Base-by-base conservation (phyloP, 2,113 vertebrate species). In the Heterochromis multidens region DNA sequence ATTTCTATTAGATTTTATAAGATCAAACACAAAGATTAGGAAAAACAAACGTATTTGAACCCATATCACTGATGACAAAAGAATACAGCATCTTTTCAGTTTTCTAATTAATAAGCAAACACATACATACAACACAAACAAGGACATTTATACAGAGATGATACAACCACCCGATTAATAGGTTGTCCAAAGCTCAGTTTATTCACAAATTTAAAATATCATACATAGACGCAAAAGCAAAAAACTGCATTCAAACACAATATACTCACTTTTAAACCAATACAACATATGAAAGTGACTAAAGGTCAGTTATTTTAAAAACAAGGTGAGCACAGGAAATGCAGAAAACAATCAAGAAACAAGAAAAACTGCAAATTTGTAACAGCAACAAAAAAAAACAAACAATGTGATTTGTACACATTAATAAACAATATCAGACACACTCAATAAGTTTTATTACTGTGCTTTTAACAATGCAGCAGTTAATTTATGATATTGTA, bases 201-300 rank as follows among this genome's bases (percentile, higher is more conserved):
- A 94, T 92, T 88, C 79, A 89, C 85, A 90, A 88, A 89, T 81
- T 72, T 83, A 5, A 92, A 88, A 83, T 83, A 83, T 86, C 76
- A 81, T 90, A 84, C 84, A 91, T 7, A 56, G 23, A 82, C 43
- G 57, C 56, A 65, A 40, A 67, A 85, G 11, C 70, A 60, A 70
- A 49, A 80, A 57, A 58, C 7, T 49, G 0, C 72, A 67, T 58
- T 61, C 49, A 40, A 77, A 81, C 31, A 56, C 72, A 85, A 72
- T 62, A 70, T 54, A 7, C 19, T 62, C 5, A 57, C 16, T 16
- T 19, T 46, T 37, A 54, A 54, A 5, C 21, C 33, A 59, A 13
- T 67, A 19, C 74, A 65, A 49, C 52, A 0, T 61, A 72, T 37
- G 23, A 27, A 37, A 37, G 46, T 25, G 16, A 46, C 7, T 52